These are phyloP conservation scores for Xiphydria camelus DNA, from an alignment of 2,888 invertebrate genomes.

Conservation along the genomic window DNA sequence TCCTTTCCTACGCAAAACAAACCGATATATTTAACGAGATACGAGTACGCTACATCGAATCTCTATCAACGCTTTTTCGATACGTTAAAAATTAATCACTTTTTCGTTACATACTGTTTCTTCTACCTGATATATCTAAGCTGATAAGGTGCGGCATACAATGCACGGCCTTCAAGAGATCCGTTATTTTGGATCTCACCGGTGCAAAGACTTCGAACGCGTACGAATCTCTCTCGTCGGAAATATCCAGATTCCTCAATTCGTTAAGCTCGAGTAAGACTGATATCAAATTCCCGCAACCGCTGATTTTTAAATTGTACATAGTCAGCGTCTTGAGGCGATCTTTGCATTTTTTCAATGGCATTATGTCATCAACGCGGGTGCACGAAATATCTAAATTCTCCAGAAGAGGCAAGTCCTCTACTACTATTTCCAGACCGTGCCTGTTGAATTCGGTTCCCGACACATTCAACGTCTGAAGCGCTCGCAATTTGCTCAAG, in stretches of 20 bases:
- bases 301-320: conserved; percentile 64
- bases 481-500: conserved; percentile 64
- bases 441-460: conserved; percentile 71
- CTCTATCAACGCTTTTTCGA: no score
- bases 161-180: conserved; percentile 58
- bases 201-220: conserved; percentile 58
- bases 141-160: conserved; percentile 63
- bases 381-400: conserved; percentile 70
- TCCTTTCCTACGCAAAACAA: conserved; percentile 56
- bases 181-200: conserved; percentile 53
- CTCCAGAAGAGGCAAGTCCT: conserved; percentile 67
- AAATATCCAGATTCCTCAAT: conserved; percentile 63
- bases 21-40: neutral
- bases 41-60: neutral
- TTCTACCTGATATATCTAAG: conserved; percentile 66
- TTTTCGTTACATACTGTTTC: neutral
- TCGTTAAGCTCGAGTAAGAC: conserved; percentile 61
- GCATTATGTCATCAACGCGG: conserved; percentile 64
- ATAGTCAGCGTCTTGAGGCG: conserved; percentile 64
- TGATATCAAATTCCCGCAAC: conserved; percentile 54
- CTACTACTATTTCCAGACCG: conserved; percentile 67
- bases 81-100: neutral
- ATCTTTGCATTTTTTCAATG: conserved; percentile 62
- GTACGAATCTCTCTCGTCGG: conserved; percentile 61
- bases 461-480: conserved; percentile 67